Conservation (phyloP, 2,888 invertebrate genomes). For the Cremastinae sp. region DNA sequence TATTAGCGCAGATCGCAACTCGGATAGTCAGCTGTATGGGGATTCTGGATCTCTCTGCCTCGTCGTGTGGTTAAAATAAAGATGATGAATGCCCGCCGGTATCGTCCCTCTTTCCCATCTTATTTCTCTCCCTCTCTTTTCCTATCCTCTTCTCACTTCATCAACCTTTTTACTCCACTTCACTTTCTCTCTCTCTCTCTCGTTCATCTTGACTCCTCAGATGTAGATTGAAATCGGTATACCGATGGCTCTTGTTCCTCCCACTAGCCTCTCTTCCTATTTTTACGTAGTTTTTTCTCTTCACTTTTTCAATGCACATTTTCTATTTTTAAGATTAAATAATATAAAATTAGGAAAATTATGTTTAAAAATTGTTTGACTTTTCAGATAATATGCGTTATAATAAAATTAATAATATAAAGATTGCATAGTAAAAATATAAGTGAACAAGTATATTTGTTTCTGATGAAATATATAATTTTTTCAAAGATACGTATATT, state of each 20-base stretch:
- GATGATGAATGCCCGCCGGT: conserved; percentile 75
- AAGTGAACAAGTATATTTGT: too few species aligned
- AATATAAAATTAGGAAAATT: too few species aligned
- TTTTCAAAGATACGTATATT: too few species aligned
- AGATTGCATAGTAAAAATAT: too few species aligned
- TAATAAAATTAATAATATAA: too few species aligned
- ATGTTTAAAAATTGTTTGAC: too few species aligned
- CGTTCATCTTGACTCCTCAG: conserved; percentile 60
- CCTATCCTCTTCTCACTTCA: conserved; percentile 9
- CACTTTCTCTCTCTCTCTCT: conserved; percentile 27
- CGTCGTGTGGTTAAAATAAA: conserved; percentile 77
- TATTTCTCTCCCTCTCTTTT: conserved; percentile 7
- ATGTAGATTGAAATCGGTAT: conserved; percentile 77
- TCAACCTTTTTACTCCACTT: conserved; percentile 18
- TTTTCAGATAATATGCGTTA: too few species aligned
- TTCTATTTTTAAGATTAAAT: too few species aligned
- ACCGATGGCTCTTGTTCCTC: conserved; percentile 61
- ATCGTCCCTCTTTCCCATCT: conserved; percentile 64
- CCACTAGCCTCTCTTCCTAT: conserved; percentile 51
- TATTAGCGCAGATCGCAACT: conserved; percentile 77
- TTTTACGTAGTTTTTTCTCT: conserved; percentile 3
- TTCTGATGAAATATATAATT: too few species aligned
- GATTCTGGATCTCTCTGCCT: conserved; percentile 55
- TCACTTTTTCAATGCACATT: too few species aligned
- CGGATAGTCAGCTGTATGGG: conserved; percentile 68